phyloP scores from a whole-genome alignment of 2,888 invertebrate species.

The Cetonia aurata region DNA sequence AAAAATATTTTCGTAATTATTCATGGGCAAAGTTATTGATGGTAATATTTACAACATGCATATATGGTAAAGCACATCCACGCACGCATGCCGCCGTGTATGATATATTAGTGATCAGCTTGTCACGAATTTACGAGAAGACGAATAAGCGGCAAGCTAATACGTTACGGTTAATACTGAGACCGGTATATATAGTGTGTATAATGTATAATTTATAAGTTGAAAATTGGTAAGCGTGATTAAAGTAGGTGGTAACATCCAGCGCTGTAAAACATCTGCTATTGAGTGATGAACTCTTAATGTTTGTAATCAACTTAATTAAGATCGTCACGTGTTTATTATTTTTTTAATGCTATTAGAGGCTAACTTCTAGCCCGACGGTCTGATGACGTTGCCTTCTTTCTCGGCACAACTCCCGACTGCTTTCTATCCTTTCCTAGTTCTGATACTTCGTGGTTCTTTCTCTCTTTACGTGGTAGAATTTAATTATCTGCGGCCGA shows the following conservation, averaged over 20 bases:
- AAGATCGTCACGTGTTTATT: constrained; percentile 46
- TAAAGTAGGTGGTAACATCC: constrained; percentile 48
- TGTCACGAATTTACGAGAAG: too few relatives aligned
- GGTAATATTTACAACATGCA: too few relatives aligned
- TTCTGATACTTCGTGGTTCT: constrained; percentile 3
- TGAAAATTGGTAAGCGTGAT: constrained; percentile 48
- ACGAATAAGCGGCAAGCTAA: too few relatives aligned
- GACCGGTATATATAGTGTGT: neutral
- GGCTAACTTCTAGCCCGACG: constrained; percentile 8
- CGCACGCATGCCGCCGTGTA: too few relatives aligned
- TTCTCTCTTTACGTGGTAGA: neutral
- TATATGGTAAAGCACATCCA: too few relatives aligned
- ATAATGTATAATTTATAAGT: constrained; percentile 47
- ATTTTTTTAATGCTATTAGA: constrained; percentile 39
- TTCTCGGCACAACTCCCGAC: neutral
- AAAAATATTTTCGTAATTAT: too few relatives aligned
- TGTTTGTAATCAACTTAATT: constrained; percentile 52
- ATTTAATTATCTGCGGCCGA: constrained; percentile 35
- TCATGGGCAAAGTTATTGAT: too few relatives aligned
- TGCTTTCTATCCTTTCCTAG: neutral
- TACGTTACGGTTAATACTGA: too few relatives aligned
- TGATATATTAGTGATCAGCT: too few relatives aligned
- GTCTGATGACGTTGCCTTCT: neutral
- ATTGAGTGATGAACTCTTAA: constrained; percentile 53
- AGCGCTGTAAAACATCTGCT: constrained; percentile 50